phyloP scores from a whole-genome alignment of 2,797 vertebrate genomes.

The Galaxias olidus region DNA sequence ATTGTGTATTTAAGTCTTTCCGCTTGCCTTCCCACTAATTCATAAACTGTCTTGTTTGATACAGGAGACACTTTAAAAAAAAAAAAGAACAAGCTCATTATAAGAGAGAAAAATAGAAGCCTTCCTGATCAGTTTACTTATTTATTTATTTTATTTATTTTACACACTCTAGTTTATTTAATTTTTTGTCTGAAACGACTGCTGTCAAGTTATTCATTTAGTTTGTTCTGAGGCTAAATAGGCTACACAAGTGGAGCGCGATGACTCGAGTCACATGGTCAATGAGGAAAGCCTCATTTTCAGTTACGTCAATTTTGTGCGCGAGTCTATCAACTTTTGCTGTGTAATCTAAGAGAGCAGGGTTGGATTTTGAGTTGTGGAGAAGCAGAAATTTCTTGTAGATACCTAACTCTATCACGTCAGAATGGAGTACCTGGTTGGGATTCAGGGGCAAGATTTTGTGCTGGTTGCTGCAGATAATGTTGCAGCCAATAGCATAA shows the following conservation, averaged over 20 bases:
- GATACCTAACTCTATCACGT: too few species aligned
- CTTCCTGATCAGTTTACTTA: too few species aligned
- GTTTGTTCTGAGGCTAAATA: too few species aligned
- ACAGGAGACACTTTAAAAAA: too few species aligned
- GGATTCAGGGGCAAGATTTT: slow-evolving; percentile 92
- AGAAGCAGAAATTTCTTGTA: too few species aligned
- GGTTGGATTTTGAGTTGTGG: neutral
- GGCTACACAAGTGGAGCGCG: neutral
- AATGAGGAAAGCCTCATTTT: neutral
- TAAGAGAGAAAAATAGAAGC: too few species aligned
- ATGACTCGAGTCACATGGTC: neutral
- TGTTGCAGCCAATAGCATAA: slow-evolving; percentile 89
- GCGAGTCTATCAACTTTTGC: slow-evolving; percentile 68
- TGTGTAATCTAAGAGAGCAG: slow-evolving; percentile 74
- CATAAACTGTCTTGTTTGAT: too few species aligned
- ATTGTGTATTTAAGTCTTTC: slow-evolving; percentile 7
- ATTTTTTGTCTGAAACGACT: too few species aligned
- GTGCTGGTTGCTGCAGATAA: slow-evolving; percentile 92
- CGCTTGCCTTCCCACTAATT: neutral
- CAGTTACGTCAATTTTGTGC: slow-evolving; percentile 45
- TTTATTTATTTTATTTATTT: too few species aligned
- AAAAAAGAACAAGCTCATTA: too few species aligned
- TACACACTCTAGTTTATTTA: too few species aligned
- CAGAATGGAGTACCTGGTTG: slow-evolving; percentile 95
- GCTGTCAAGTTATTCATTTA: too few species aligned